Base-by-base conservation (phyloP, 2,888 invertebrate species). In the Pachliopta kotzebuea region DNA sequence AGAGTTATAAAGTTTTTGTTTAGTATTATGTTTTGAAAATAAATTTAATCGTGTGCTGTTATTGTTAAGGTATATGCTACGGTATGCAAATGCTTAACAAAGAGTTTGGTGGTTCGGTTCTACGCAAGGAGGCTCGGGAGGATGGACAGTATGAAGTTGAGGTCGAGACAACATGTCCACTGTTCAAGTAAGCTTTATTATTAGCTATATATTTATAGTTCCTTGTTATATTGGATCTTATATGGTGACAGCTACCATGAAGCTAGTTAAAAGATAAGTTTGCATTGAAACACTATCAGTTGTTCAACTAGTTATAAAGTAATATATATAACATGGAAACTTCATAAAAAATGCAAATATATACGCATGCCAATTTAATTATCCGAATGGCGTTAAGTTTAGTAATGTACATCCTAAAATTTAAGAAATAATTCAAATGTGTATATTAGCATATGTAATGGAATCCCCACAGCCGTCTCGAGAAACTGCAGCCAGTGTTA, bases 61-160 rank as follows among this genome's bases (percentile, higher is more conserved):
- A 37, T 37, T 37, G 14, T 49, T 49, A 92, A 92, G 99, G 99
- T 75, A 99, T 99, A 80, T 99, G 99, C 91, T 99, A 99, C 92
- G 99, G 99, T 55, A 98, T 99, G 97, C 99, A 99, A 93, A 96
- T 99, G 96, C 94, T 99, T 92, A 99, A 99, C 88, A 99, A 98
- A 88, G 98, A 98, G 87, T 98, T 98, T 79, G 98, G 98, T 0
- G 99, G 99, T 2, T 95, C 96, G 2, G 98, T 99, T 49, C 92
- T 95, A 57, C 94, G 96, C 74, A 98, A 97, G 82, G 96, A 96
- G 66, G 94, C 95, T 2, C 93, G 99, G 70, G 99, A 99, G 87
- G 98, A 99, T 89, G 98, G 99, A 29, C 98, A 98, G 88, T 97
- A 96, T 79, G 94, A 94, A 68, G 95, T 99, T 71, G 96, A 97